phyloP scores from a whole-genome alignment of 2,113 vertebrate genomes.

The Prolemur simus region DNA sequence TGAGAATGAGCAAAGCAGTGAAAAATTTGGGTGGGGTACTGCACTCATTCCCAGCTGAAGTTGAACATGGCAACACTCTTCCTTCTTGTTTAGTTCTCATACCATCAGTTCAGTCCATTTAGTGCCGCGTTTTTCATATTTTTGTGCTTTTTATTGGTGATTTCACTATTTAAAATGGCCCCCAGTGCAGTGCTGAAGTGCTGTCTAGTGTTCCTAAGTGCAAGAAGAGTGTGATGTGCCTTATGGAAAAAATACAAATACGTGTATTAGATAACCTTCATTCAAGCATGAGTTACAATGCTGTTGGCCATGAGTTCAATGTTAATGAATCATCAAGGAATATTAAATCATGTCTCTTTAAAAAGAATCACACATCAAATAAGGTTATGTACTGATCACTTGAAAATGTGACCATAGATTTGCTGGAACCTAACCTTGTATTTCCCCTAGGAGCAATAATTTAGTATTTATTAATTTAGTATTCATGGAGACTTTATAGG shows the following conservation, averaged over 20 bases:
- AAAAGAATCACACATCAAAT: neutral
- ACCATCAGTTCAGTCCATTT: neutral
- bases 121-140: neutral
- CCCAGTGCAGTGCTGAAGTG: neutral
- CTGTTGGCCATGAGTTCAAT: neutral
- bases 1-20: neutral
- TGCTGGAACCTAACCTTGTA: neutral
- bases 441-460: neutral
- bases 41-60: neutral
- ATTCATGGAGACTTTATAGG: neutral
- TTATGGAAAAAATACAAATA: slow-evolving; percentile 6
- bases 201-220: neutral
- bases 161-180: neutral
- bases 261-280: neutral
- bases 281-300: neutral
- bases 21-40: neutral
- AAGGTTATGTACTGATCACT: neutral
- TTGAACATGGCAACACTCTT: neutral
- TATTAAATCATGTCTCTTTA: slow-evolving; percentile 21
- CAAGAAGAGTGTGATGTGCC: neutral
- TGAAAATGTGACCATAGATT: neutral
- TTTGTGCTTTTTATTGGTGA: neutral
- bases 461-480: neutral
- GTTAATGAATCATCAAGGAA: neutral
- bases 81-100: neutral